phyloP scores from a whole-genome alignment of 1,140 invertebrate species.

The Lucilia cuprina region DNA sequence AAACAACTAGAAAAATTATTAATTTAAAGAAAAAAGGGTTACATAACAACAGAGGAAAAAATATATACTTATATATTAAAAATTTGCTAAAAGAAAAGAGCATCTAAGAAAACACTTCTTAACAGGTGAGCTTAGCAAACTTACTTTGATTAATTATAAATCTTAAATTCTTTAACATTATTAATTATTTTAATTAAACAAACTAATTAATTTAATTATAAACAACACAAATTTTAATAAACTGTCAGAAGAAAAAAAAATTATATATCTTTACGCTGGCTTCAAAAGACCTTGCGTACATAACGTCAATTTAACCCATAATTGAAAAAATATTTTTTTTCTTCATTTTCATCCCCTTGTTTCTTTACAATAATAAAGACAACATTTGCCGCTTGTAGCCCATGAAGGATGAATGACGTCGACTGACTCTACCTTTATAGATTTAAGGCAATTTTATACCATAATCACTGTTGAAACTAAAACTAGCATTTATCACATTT shows the following conservation, averaged over 20 bases:
- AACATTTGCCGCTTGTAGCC: not conserved
- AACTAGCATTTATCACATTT: constrained; percentile 59
- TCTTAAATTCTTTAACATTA: not conserved
- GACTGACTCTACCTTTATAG: not conserved
- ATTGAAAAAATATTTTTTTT: not conserved
- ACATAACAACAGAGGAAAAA: not conserved
- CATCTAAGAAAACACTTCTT: not conserved
- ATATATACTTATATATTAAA: not conserved
- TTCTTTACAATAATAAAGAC: not conserved
- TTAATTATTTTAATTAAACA: not conserved
- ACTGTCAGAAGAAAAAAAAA: not conserved
- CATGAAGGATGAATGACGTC: too few relatives aligned
- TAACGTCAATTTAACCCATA: not conserved
- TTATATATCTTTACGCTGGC: too few relatives aligned
- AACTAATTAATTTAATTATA: constrained; percentile 2
- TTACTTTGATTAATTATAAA: not conserved
- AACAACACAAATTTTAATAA: not conserved
- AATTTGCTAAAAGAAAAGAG: not conserved
- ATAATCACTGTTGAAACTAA: constrained; percentile 17
- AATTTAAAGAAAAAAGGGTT: not conserved
- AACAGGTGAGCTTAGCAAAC: not conserved
- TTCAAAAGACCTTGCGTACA: not conserved
- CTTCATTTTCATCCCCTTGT: not conserved
- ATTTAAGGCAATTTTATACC: not conserved
- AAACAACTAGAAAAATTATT: not conserved